Percentiles rank a stretch among this genome's conserved stretches.
Conservation (phyloP, 2,888 invertebrate species). For the Steinernema scapterisci region DNA sequence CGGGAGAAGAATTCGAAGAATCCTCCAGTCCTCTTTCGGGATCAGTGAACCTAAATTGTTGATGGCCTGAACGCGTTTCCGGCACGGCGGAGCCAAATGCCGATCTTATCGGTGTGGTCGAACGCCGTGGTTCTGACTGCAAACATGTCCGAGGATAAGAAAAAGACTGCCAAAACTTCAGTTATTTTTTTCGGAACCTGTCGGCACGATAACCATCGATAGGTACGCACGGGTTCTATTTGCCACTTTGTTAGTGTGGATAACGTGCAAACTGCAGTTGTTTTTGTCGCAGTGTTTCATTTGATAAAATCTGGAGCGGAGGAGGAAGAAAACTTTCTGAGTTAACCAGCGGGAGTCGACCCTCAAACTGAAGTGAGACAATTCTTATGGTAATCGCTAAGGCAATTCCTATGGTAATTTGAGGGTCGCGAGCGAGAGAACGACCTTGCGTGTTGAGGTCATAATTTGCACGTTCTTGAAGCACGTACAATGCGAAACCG, state of each 20-base stretch:
- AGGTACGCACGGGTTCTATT: not conserved
- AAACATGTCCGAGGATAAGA: not conserved
- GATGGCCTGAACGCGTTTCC: not conserved
- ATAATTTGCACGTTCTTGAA: not conserved
- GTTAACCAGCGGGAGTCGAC: too few relatives aligned
- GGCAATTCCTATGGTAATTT: conserved; percentile 20
- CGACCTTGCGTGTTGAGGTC: conserved; percentile 15
- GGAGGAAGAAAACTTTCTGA: too few relatives aligned
- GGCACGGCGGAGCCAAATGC: not conserved
- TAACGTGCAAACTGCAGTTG: conserved; percentile 2
- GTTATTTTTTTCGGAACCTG: not conserved
- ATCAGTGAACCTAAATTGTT: not conserved
- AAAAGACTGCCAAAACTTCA: not conserved
- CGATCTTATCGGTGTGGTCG: not conserved
- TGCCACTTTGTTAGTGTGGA: too few relatives aligned
- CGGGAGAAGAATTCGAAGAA: not conserved
- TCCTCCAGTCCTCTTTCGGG: not conserved
- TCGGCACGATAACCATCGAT: conserved; percentile 19
- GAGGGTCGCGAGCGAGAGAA: conserved; percentile 20
- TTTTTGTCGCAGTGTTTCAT: not conserved
- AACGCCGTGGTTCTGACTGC: not conserved
- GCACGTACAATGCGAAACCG: not conserved
- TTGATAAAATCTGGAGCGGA: conserved; percentile 5
- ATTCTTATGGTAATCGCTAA: not conserved
- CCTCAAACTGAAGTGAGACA: too few relatives aligned